Conservation (phyloP, 2,113 vertebrate genomes). For the Istiophorus platypterus region DNA sequence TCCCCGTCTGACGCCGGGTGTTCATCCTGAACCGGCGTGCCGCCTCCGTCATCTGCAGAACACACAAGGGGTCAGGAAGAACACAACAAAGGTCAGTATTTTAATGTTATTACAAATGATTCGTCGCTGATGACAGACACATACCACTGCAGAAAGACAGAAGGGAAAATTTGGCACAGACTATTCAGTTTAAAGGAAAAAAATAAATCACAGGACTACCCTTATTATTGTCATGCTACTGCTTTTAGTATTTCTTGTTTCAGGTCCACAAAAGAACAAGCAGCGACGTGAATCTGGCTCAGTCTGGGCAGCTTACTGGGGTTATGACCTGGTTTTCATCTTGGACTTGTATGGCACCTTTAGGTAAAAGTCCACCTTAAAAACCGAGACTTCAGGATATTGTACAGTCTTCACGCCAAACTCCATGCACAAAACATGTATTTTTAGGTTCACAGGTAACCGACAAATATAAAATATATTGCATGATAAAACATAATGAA, state of each 20-base stretch:
- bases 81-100: neutral
- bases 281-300: too few species aligned
- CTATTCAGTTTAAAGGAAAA: too few species aligned
- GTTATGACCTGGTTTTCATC: neutral
- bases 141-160: neutral
- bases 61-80: neutral
- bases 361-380: too few species aligned
- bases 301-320: too few species aligned
- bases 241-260: too few species aligned
- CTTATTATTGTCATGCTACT: too few species aligned
- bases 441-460: too few species aligned
- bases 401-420: neutral
- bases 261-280: neutral
- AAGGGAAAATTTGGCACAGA: neutral
- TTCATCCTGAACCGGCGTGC: constrained; percentile 97
- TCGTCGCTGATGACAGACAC: neutral
- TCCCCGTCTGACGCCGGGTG: constrained; percentile 91
- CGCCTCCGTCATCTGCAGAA: constrained; percentile 93
- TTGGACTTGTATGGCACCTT: too few species aligned
- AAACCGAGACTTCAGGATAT: neutral
- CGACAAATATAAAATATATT: too few species aligned
- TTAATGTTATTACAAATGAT: neutral
- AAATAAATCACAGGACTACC: too few species aligned
- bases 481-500: too few species aligned
- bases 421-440: too few species aligned